Conservation (phyloP, 1,140 invertebrate species). For the Musca domestica region DNA sequence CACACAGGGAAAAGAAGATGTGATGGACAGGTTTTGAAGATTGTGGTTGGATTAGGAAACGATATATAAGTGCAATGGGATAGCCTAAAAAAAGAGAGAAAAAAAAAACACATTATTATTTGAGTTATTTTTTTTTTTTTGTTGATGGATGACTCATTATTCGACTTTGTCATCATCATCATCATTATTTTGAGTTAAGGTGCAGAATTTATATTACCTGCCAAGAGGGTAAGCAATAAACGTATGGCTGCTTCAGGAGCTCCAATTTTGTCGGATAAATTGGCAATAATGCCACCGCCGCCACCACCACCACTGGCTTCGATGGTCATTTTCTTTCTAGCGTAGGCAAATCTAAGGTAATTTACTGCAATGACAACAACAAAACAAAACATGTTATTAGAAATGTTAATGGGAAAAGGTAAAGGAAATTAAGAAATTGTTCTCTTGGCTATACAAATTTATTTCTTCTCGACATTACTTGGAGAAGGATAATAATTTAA, state of each 20-base stretch:
- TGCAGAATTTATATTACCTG: constrained; percentile 57
- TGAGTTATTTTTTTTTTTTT: no score
- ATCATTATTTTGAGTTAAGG: no score
- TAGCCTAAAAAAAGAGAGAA: constrained; percentile 64
- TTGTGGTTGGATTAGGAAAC: constrained; percentile 60
- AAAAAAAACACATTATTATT: neutral
- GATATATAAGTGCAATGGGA: constrained; percentile 72
- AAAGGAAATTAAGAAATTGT: no score
- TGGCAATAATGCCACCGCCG: constrained; percentile 12
- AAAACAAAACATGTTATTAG: no score
- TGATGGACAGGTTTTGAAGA: constrained; percentile 62
- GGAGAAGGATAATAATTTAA: no score
- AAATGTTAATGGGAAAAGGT: no score
- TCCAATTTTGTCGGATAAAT: constrained; percentile 53
- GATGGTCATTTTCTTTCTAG: neutral
- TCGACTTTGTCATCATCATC: neutral
- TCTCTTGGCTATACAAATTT: no score
- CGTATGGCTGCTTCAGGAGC: constrained; percentile 63
- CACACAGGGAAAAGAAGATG: constrained; percentile 70
- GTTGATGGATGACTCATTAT: neutral
- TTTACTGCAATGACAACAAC: no score
- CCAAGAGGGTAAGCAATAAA: constrained; percentile 67
- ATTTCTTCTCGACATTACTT: no score
- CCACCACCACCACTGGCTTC: neutral
- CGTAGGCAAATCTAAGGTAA: no score